Evolutionary conservation across 1,140 invertebrate species (phyloP).

Genomic region (Trichoplusia ni): DNA sequence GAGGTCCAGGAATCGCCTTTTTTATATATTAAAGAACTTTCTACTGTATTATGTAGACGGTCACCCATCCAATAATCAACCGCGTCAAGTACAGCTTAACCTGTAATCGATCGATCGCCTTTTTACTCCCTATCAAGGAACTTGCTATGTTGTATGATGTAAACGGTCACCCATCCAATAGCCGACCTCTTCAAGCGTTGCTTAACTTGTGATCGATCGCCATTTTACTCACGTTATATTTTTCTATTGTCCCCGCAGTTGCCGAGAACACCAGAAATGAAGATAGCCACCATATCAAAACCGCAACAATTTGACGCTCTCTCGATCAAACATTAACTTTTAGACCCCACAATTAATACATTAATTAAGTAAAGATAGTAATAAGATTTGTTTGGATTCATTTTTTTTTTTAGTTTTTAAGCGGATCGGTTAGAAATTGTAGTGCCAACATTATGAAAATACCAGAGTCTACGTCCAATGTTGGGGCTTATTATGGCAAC

Average conservation of each 20-base stretch:
- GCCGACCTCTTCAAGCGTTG: too few relatives aligned
- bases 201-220: too few relatives aligned
- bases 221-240: neutral
- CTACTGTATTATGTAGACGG: too few relatives aligned
- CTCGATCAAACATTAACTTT: neutral
- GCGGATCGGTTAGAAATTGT: slow-evolving; percentile 33
- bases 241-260: slow-evolving; percentile 26
- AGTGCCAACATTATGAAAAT: slow-evolving; percentile 71
- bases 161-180: too few relatives aligned
- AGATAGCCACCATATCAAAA: slow-evolving; percentile 34
- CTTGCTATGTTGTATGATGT: too few relatives aligned
- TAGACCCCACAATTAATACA: neutral
- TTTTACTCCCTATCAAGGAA: too few relatives aligned
- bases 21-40: too few relatives aligned
- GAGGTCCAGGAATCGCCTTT: too few relatives aligned
- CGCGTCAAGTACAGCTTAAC: too few relatives aligned
- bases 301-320: neutral
- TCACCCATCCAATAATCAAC: too few relatives aligned
- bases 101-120: too few relatives aligned
- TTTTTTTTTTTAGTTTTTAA: slow-evolving; percentile 35
- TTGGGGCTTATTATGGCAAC: slow-evolving; percentile 74
- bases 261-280: slow-evolving; percentile 38
- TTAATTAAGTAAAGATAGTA: neutral
- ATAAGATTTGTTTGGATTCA: neutral
- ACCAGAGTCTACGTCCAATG: slow-evolving; percentile 66